Evolutionary conservation across 2,113 vertebrate species (phyloP).

Genomic region (Gasterosteus nipponicus): DNA sequence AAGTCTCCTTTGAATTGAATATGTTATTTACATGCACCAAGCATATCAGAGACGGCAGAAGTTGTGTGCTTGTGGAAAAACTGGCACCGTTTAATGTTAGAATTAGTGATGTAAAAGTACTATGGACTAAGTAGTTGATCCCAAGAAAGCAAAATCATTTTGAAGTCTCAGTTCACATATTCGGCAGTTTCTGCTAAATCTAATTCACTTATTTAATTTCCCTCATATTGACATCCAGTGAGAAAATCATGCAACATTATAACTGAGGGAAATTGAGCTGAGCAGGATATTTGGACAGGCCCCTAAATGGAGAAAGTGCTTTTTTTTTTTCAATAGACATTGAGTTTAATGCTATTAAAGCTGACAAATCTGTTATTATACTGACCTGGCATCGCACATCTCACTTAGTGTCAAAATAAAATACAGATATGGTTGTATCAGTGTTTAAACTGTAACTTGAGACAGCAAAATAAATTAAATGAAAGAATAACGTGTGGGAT

Average conservation of each 20-base stretch:
- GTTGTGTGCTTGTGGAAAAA: background rate
- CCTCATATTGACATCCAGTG: background rate
- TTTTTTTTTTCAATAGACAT: slow-evolving; percentile 5
- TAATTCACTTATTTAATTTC: background rate
- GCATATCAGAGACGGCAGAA: background rate
- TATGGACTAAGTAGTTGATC: slow-evolving; percentile 17
- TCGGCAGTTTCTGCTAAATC: slow-evolving; percentile 13
- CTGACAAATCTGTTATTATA: slow-evolving; percentile 29
- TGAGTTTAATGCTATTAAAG: slow-evolving; percentile 40
- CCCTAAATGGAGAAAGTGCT: slow-evolving; percentile 1
- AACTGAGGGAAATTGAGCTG: slow-evolving; percentile 5
- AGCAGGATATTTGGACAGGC: background rate
- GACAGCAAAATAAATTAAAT: slow-evolving; percentile 23
- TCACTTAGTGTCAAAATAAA: slow-evolving; percentile 7
- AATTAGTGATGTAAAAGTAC: slow-evolving; percentile 35
- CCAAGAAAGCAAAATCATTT: background rate
- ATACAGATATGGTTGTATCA: background rate
- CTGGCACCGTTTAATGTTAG: slow-evolving; percentile 21
- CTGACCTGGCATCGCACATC: slow-evolving; percentile 21
- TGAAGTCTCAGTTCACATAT: background rate
- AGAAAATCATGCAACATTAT: background rate
- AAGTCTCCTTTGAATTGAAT: slow-evolving; percentile 23
- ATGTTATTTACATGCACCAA: slow-evolving; percentile 16
- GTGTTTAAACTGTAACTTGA: background rate
- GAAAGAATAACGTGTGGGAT: background rate